These are phyloP conservation scores for Sardina pilchardus DNA, from an alignment of 2,113 vertebrate genomes.

Conservation along the genomic window DNA sequence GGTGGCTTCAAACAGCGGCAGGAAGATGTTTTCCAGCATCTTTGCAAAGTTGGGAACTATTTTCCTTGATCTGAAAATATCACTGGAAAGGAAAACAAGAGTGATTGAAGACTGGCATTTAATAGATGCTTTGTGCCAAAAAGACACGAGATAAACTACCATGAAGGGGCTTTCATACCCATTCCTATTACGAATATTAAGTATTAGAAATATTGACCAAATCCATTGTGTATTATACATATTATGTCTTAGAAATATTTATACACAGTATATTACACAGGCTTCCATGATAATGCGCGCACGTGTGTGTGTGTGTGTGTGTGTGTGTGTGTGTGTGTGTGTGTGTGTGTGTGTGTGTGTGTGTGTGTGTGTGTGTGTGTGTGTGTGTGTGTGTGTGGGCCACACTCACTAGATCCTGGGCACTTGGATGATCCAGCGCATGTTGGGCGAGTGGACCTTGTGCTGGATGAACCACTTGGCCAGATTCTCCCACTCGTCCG, in stretches of 20 bases:
- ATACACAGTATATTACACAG: no score
- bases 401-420: conserved; percentile 94
- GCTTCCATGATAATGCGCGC: background rate
- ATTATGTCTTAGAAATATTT: no score
- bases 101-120: background rate
- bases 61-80: conserved; percentile 93
- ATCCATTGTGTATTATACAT: no score
- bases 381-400: background rate
- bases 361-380: background rate
- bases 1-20: conserved; percentile 93
- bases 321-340: background rate
- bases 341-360: background rate
- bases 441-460: conserved; percentile 90
- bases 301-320: background rate
- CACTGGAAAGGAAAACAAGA: conserved; percentile 72
- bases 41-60: conserved; percentile 86
- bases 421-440: conserved; percentile 97
- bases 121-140: background rate
- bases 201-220: no score
- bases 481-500: conserved; percentile 84
- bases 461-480: conserved; percentile 95
- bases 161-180: background rate
- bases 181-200: background rate
- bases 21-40: conserved; percentile 96
- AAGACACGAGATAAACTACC: background rate